Evolutionary conservation across 2,888 invertebrate genomes (phyloP), one percentile per base, ranked within the genome.

Genomic region (Rhorus exstirpatorius): DNA sequence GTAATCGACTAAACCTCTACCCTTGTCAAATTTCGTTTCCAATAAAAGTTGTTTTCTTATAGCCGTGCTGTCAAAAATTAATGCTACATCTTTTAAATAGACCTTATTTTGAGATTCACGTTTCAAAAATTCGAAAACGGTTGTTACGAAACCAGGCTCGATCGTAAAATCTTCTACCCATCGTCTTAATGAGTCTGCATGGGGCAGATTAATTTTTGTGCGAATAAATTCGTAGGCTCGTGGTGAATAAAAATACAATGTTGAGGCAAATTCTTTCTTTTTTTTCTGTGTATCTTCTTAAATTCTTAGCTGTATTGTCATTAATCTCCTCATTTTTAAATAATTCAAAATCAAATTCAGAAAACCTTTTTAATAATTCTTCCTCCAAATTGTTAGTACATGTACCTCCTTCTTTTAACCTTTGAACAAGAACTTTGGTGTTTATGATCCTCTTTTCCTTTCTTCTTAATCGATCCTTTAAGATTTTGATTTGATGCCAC

Each of bases 231-330:
- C 38, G 49, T 78, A 78, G 1, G 44, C 60, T 8, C 61, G 58
- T 10, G 71, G 71, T 3, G 71, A 78, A 78, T 78, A 78, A 71
- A 49, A 78, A 38, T 78, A 78, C 10, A 75, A 10, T 17, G 80
- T 80, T 8, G 67, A 74, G 8, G 80, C 80, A 65, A 79, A 67
- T 12, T 79, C 14, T 24, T 79, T 79, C 46, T 74, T 31, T 74
- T 58, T 72, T 12, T 1, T 79, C 65, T 2, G 79, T 26, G 46
- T 74, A 79, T 4, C 3, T 1, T 55, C n/a, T 74, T 10, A 55
- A 1, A 24, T 24, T 21, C 55, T 65, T 74, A 31, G 38, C 17
- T 49, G 44, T 24, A 19, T 67, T 49, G 41, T 12, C 10, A 67
- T 75, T 75, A 21, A 46, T 49, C 21, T 14, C 21, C 53, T 67